These are phyloP conservation scores for Balearica regulorum DNA, from an alignment of 2,797 vertebrate genomes.

Conservation along the genomic window DNA sequence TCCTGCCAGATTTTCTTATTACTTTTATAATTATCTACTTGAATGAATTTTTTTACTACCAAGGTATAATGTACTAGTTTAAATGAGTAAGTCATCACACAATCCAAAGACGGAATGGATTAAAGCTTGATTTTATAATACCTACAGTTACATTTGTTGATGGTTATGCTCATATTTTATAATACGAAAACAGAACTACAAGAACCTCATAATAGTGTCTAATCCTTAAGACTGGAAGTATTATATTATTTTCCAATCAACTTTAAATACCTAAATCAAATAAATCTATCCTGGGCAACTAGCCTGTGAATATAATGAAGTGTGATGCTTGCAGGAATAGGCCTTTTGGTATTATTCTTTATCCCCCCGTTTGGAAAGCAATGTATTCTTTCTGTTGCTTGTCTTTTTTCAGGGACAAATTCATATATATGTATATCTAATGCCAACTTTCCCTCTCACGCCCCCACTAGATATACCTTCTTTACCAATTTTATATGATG, in stretches of 20 bases:
- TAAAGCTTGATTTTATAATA: neutral
- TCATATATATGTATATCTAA: neutral
- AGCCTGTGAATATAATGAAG: neutral
- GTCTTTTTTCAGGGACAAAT: neutral
- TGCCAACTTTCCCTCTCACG: neutral
- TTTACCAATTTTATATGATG: neutral
- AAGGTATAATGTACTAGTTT: neutral
- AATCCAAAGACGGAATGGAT: neutral
- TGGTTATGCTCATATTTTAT: neutral
- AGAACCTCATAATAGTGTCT: neutral
- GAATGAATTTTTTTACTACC: neutral
- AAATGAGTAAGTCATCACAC: neutral
- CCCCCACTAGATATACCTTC: neutral
- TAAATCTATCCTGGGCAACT: neutral
- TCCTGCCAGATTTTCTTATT: slow-evolving; percentile 11
- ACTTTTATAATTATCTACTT: neutral
- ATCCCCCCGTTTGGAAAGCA: neutral
- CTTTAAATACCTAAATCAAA: neutral
- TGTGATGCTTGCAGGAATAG: neutral
- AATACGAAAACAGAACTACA: neutral
- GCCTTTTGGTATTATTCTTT: neutral
- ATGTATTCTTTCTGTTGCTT: neutral
- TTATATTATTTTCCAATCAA: neutral
- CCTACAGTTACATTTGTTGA: neutral
- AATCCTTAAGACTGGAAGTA: neutral